Percentiles rank a stretch among this genome's conserved stretches.
Evolutionary conservation across 2,888 invertebrate genomes (phyloP).

Genomic region (Ditylenchus weischeri): DNA sequence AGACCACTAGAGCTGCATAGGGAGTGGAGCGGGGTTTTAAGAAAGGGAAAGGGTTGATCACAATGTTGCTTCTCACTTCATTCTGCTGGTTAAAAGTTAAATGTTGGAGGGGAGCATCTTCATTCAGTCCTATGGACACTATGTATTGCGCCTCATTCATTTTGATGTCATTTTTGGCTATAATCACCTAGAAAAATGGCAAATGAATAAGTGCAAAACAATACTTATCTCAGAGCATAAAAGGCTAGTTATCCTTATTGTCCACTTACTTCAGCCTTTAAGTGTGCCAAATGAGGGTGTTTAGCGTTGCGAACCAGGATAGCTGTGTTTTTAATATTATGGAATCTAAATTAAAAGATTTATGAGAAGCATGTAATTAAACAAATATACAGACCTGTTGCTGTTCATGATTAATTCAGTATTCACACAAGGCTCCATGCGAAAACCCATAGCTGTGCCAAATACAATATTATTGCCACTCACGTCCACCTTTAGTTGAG

Average conservation of each 20-base stretch:
- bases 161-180: constrained; percentile 83
- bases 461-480: constrained; percentile 39
- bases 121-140: constrained; percentile 55
- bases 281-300: constrained; percentile 42
- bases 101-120: constrained; percentile 62
- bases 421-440: constrained; percentile 57
- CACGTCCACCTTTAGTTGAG: constrained; percentile 41
- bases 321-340: constrained; percentile 53
- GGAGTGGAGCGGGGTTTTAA: constrained; percentile 85
- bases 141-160: constrained; percentile 67
- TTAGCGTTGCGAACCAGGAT: constrained; percentile 52
- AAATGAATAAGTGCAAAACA: background rate
- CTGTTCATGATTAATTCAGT: constrained; percentile 44
- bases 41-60: constrained; percentile 77
- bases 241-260: too few relatives aligned
- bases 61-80: constrained; percentile 71
- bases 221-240: too few relatives aligned
- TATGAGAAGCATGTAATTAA: too few relatives aligned
- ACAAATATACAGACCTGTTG: constrained; percentile 33
- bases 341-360: constrained; percentile 34
- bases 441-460: constrained; percentile 42
- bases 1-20: constrained; percentile 84
- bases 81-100: constrained; percentile 57
- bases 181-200: constrained; percentile 64
- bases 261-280: constrained; percentile 42